A percentile compares a stretch with the other conserved stretches of the same genome.
These are phyloP conservation scores for Rhyacophila brunnea DNA, from an alignment of 1,140 invertebrate genomes.

Conservation along the genomic window DNA sequence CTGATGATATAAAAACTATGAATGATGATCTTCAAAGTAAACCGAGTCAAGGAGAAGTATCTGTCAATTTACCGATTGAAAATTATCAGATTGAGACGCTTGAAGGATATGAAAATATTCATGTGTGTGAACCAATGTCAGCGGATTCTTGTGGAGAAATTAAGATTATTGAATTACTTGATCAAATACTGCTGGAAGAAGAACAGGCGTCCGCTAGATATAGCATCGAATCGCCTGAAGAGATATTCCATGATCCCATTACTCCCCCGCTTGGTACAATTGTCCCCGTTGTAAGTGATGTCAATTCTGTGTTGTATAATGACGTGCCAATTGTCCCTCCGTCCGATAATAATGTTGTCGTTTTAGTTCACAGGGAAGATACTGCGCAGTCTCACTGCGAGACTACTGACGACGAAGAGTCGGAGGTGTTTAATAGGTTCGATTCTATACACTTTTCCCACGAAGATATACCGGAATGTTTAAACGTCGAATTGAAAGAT, in stretches of 20 bases:
- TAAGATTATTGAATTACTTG: slow-evolving; percentile 16
- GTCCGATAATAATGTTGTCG: slow-evolving; percentile 32
- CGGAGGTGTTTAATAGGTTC: too few relatives aligned
- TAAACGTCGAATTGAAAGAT: too few relatives aligned
- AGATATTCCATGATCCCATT: neutral
- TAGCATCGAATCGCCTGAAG: neutral
- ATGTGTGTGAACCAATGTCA: too few relatives aligned
- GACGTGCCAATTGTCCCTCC: slow-evolving; percentile 13
- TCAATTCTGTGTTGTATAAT: neutral
- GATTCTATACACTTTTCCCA: too few relatives aligned
- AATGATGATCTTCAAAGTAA: slow-evolving; percentile 4
- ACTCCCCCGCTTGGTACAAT: neutral
- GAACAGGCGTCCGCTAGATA: slow-evolving; percentile 21
- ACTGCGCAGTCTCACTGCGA: neutral
- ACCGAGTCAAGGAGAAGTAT: neutral
- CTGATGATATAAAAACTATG: neutral
- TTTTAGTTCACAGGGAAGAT: slow-evolving; percentile 36
- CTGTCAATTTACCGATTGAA: too few relatives aligned
- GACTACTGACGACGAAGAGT: too few relatives aligned
- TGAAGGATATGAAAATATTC: too few relatives aligned
- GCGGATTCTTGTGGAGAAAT: slow-evolving; percentile 10
- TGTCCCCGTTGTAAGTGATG: neutral
- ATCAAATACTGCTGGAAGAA: slow-evolving; percentile 26
- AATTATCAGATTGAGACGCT: too few relatives aligned
- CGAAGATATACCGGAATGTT: too few relatives aligned